Percentiles rank a stretch among this genome's conserved stretches.
Conservation (phyloP, 2,888 invertebrate genomes). For the Terebella lapidaria region DNA sequence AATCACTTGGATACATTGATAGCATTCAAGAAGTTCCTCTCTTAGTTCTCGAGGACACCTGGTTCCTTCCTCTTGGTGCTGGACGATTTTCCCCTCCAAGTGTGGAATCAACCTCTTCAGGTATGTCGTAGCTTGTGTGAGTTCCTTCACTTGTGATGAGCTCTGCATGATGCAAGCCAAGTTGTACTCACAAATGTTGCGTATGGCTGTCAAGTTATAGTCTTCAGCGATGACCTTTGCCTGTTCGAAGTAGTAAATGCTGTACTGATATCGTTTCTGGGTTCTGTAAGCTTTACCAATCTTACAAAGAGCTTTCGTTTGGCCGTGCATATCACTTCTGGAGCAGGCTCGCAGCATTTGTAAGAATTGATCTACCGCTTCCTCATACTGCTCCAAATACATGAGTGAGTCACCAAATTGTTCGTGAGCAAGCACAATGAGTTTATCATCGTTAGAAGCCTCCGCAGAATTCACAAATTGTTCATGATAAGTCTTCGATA, state of each 20-base stretch:
- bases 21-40: conserved; percentile 37
- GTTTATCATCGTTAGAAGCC: conserved; percentile 25
- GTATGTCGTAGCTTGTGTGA: conserved; percentile 37
- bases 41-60: conserved; percentile 36
- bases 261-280: conserved; percentile 34
- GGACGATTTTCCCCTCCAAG: conserved; percentile 16
- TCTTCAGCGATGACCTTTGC: conserved; percentile 25
- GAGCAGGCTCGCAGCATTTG: conserved; percentile 9
- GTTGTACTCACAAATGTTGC: conserved; percentile 38
- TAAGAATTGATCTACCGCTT: conserved; percentile 28
- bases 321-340: conserved; percentile 15
- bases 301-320: conserved; percentile 36
- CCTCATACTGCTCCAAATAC: conserved; percentile 34
- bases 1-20: conserved; percentile 39
- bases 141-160: conserved; percentile 38
- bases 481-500: conserved; percentile 40
- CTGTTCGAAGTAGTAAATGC: conserved; percentile 36
- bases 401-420: conserved; percentile 42
- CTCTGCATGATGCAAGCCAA: conserved; percentile 40
- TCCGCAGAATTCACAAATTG: conserved; percentile 38
- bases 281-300: conserved; percentile 36
- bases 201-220: conserved; percentile 32
- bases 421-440: conserved; percentile 37
- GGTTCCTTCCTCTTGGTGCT: conserved; percentile 38
- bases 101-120: conserved; percentile 32